phyloP scores from a whole-genome alignment of 1,140 invertebrate species.

The Drosophila melanogaster region DNA sequence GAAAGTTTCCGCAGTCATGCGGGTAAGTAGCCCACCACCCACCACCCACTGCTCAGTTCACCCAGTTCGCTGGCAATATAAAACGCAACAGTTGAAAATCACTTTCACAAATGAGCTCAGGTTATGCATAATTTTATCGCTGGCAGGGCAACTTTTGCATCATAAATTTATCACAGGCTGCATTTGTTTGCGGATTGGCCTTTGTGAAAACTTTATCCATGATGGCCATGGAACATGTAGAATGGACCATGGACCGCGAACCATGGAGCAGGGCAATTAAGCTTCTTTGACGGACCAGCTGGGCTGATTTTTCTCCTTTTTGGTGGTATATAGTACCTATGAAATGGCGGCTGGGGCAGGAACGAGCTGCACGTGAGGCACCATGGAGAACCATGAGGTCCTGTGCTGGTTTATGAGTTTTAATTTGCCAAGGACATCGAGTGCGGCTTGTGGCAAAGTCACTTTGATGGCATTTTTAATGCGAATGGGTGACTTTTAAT shows the following conservation, averaged over 20 bases:
- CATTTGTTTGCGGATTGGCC: conserved; percentile 53
- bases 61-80: not conserved
- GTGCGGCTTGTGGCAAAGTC: conserved; percentile 34
- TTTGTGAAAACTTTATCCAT: conserved; percentile 59
- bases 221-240: conserved; percentile 20
- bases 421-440: conserved; percentile 62
- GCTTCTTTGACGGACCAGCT: conserved; percentile 61
- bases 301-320: conserved; percentile 39
- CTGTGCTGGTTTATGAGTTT: conserved; percentile 58
- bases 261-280: conserved; percentile 58
- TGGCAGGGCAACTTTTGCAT: conserved; percentile 68
- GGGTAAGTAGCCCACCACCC: conserved; percentile 51
- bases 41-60: not conserved
- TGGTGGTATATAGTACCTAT: conserved; percentile 9
- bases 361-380: conserved; percentile 11
- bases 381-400: conserved; percentile 1
- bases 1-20: conserved; percentile 84
- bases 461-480: conserved; percentile 64
- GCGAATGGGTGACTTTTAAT: conserved; percentile 52
- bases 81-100: conserved; percentile 80
- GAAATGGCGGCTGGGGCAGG: not conserved
- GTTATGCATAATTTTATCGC: conserved; percentile 78
- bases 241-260: conserved; percentile 24
- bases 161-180: conserved; percentile 67
- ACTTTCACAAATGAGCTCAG: conserved; percentile 78